Base-by-base conservation (phyloP, 2,113 vertebrate species). In the Dasypus novemcinctus region DNA sequence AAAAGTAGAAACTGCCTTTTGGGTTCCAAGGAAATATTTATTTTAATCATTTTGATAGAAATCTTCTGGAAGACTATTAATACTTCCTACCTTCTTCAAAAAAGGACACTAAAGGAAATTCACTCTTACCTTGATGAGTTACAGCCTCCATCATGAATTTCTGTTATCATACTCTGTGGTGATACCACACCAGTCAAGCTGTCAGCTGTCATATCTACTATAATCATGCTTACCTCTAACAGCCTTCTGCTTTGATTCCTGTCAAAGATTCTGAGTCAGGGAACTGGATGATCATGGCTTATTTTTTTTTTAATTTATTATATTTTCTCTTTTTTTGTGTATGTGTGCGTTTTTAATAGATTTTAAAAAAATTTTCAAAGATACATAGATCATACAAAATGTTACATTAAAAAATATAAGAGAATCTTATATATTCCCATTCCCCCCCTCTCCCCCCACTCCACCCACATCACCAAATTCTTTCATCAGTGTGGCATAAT, bases 21-120 rank as follows among this genome's bases (percentile, higher is more conserved):
- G 33, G 20, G 61, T 68, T 49, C 36, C 63, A 29, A 14, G 8
- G 63, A 91, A 83, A 71, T 69, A 79, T 82, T 95, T 95, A 97
- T 84, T 95, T 94, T 88, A 88, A 94, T 94, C 78, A 83, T 33
- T 75, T 89, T 85, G 81, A 96, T 74, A 95, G 66, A 91, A 93
- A 92, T 92, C 94, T 94, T 82, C 85, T 66, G 33, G 25, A 93
- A 84, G n/a, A 82, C 84, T 96, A 79, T 84, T 91, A 90, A 87
- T 17, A 27, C 36, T 86, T 82, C 49, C 23, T 88, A 61, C 17
- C 43, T 71, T 94, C 43, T 82, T 95, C 71, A 80, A 89, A 87
- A 82, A 41, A 90, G 71, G 36, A 59, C 63, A 66, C 93, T 59
- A 1, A 8, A 66, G 49, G 63, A 61, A 80, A 88, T 93, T 87